Evolutionary conservation across 2,888 invertebrate genomes (phyloP).

Genomic region (Megalurothrips usitatus): DNA sequence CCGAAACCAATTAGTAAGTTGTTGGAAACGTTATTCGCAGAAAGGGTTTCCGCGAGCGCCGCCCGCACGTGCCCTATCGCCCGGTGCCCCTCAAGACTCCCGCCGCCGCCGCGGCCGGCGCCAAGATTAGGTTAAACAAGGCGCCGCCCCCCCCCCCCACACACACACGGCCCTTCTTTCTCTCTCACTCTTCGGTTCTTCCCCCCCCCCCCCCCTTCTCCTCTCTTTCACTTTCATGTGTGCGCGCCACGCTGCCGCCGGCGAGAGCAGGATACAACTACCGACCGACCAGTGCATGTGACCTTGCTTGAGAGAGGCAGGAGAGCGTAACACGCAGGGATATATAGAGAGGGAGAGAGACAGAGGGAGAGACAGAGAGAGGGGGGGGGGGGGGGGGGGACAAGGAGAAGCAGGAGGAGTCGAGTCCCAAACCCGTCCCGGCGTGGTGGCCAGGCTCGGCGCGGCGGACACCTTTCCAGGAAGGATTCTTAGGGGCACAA

Average conservation of each 20-base stretch:
- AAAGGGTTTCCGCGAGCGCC: too few relatives aligned
- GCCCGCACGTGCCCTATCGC: too few relatives aligned
- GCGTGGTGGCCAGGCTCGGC: background rate
- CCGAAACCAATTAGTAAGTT: too few relatives aligned
- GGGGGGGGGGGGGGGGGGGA: background rate
- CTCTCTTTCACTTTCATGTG: background rate
- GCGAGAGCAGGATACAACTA: background rate
- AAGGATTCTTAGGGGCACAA: background rate
- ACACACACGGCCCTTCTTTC: background rate
- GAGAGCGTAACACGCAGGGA: background rate
- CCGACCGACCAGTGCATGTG: background rate
- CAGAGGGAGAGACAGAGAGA: background rate
- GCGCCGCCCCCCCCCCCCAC: background rate
- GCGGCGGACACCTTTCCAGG: background rate
- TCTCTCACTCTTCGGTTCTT: too few relatives aligned
- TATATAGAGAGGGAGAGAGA: background rate
- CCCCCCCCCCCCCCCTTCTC: too few relatives aligned
- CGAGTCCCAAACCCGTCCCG: background rate
- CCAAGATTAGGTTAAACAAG: background rate
- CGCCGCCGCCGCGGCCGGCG: too few relatives aligned
- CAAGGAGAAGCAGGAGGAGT: background rate
- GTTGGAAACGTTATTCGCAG: too few relatives aligned
- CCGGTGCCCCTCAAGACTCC: too few relatives aligned
- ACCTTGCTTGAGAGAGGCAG: background rate
- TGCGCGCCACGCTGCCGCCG: too few relatives aligned